These are phyloP conservation scores for Drosophila bunnanda DNA, from an alignment of 2,888 invertebrate species.

Conservation along the genomic window DNA sequence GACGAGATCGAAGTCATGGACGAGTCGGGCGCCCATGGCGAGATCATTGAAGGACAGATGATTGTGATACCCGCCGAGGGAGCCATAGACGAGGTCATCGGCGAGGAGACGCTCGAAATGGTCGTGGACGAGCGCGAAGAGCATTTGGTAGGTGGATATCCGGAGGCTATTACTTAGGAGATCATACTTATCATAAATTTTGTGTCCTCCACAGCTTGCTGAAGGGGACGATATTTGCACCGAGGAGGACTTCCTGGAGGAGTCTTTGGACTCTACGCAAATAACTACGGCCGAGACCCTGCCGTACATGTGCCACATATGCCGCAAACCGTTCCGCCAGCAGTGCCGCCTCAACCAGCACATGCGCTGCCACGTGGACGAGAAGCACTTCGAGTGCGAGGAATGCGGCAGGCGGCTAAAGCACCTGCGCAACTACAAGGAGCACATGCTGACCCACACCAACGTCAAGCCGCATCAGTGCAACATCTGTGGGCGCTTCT, in stretches of 20 bases:
- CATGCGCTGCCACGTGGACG: slow-evolving; percentile 83
- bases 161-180: accelerated
- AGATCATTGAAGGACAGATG: slow-evolving; percentile 57
- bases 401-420: slow-evolving; percentile 84
- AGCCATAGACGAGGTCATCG: slow-evolving; percentile 55
- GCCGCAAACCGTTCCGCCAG: slow-evolving; percentile 66
- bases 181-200: neutral
- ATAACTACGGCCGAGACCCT: slow-evolving; percentile 31
- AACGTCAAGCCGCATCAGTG: slow-evolving; percentile 70
- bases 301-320: slow-evolving; percentile 55
- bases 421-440: slow-evolving; percentile 84
- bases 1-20: slow-evolving; percentile 68
- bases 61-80: slow-evolving; percentile 57
- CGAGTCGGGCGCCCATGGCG: slow-evolving; percentile 37
- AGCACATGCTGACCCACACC: slow-evolving; percentile 83
- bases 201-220: neutral
- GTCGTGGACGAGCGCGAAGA: slow-evolving; percentile 58
- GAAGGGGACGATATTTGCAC: slow-evolving; percentile 19
- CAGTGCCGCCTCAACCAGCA: slow-evolving; percentile 78
- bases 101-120: slow-evolving; percentile 57
- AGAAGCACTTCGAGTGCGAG: slow-evolving; percentile 82
- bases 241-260: slow-evolving; percentile 32
- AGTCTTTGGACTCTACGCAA: slow-evolving; percentile 9
- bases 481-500: slow-evolving; percentile 58
- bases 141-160: slow-evolving; percentile 47